These are phyloP conservation scores for Drosophila asahinai DNA, from an alignment of 1,140 invertebrate genomes.

Conservation along the genomic window DNA sequence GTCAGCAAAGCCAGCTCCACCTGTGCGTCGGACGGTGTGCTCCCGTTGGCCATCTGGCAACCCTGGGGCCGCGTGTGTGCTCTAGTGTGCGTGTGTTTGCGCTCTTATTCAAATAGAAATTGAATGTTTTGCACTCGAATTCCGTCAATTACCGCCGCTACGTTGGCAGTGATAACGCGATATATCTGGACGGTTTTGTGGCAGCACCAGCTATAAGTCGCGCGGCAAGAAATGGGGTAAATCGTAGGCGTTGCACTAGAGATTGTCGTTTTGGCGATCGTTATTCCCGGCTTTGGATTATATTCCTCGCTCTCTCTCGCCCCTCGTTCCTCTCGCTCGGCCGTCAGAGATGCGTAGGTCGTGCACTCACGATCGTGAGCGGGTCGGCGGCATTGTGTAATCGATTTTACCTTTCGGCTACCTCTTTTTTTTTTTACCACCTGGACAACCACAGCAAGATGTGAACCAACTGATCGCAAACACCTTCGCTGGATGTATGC, in stretches of 20 bases:
- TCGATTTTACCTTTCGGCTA: conserved; percentile 10
- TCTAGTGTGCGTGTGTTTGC: conserved; percentile 36
- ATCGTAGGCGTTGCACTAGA: background rate
- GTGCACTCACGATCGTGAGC: conserved; percentile 29
- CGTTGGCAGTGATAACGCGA: conserved; percentile 42
- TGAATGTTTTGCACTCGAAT: conserved; percentile 70
- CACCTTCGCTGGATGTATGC: background rate
- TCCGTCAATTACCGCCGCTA: conserved; percentile 50
- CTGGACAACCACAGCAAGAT: background rate
- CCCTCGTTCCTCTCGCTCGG: background rate
- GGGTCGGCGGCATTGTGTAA: conserved; percentile 27
- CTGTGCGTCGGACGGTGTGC: background rate
- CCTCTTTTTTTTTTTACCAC: background rate
- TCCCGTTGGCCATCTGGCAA: conserved; percentile 44
- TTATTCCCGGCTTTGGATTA: conserved; percentile 23
- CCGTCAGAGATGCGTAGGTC: conserved; percentile 25
- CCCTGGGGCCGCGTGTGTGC: conserved; percentile 28
- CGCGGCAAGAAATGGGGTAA: background rate
- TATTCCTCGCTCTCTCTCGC: conserved; percentile 1
- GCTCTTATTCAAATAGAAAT: conserved; percentile 79
- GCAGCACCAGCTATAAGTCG: background rate
- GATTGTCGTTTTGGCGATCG: conserved; percentile 3
- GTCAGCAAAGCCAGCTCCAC: background rate
- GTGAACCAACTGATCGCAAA: background rate
- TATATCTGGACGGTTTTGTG: background rate